A percentile compares a stretch with the other conserved stretches of the same genome.
phyloP scores from a whole-genome alignment of 2,888 invertebrate genomes.

The Apodemia duryi region DNA sequence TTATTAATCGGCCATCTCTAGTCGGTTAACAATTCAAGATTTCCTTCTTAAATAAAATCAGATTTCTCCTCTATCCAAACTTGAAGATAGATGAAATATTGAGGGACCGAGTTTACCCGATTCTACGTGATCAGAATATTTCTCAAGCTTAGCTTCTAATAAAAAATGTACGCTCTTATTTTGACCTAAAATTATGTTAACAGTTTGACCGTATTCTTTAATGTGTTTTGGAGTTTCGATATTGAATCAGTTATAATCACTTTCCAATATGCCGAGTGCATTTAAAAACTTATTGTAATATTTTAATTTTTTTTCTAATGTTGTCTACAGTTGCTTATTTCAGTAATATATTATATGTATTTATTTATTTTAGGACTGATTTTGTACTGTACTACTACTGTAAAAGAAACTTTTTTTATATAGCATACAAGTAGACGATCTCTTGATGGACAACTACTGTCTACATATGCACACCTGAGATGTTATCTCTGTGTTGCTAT shows the following conservation, averaged over 20 bases:
- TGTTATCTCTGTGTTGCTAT: no score
- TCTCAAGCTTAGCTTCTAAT: not conserved
- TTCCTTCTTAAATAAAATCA: constrained; percentile 6
- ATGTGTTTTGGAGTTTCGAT: constrained; percentile 5
- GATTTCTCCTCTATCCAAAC: constrained; percentile 6
- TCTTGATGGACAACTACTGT: no score
- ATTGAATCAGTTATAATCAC: constrained; percentile 6
- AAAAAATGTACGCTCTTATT: constrained; percentile 18
- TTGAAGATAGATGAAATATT: constrained; percentile 18
- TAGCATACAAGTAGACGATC: no score
- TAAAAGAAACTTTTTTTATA: no score
- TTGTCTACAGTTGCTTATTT: no score
- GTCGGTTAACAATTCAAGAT: not conserved
- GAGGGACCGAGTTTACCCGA: constrained; percentile 16
- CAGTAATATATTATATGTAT: no score
- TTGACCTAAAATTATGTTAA: constrained; percentile 15
- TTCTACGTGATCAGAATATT: constrained; percentile 17
- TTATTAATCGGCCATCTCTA: not conserved
- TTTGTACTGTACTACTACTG: no score
- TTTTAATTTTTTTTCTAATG: no score
- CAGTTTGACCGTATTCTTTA: constrained; percentile 1
- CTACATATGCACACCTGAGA: no score
- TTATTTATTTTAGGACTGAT: no score
- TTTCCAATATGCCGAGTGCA: not conserved
- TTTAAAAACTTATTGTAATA: no score